Evolutionary conservation across 2,888 invertebrate genomes (phyloP).

Genomic region (Cryptocheilus praepositus): DNA sequence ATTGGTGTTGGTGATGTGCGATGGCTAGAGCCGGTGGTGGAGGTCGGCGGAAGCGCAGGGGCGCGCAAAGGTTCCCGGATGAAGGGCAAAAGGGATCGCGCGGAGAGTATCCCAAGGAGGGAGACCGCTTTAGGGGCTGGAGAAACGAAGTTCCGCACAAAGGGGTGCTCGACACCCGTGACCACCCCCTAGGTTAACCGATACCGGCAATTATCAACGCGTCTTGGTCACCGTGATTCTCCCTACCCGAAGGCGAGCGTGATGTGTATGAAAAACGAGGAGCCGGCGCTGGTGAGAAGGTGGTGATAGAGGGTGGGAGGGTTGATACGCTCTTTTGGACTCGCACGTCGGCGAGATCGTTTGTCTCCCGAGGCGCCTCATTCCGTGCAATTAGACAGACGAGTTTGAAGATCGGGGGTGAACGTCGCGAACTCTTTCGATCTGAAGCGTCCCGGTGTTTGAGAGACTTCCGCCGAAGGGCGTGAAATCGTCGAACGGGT

Average conservation of each 20-base stretch:
- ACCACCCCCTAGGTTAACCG: conserved; percentile 71
- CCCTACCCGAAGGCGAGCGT: conserved; percentile 27
- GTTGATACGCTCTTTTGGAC: conserved; percentile 31
- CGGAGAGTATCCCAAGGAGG: conserved; percentile 46
- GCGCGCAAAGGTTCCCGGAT: conserved; percentile 69
- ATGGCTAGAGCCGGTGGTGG: conserved; percentile 54
- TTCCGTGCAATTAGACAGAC: conserved; percentile 61
- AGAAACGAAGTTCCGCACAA: conserved; percentile 42
- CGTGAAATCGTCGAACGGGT: background rate
- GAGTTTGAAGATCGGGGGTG: conserved; percentile 30
- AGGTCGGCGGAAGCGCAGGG: conserved; percentile 69
- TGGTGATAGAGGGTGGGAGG: conserved; percentile 23
- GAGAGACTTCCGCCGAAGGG: background rate
- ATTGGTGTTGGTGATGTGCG: background rate
- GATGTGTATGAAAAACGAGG: conserved; percentile 7
- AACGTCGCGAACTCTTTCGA: too few species aligned
- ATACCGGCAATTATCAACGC: conserved; percentile 75
- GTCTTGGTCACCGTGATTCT: conserved; percentile 61
- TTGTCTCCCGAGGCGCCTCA: conserved; percentile 55
- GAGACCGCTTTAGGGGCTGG: conserved; percentile 44
- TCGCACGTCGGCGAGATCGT: conserved; percentile 43
- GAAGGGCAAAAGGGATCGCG: conserved; percentile 65
- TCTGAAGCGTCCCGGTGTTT: too few species aligned
- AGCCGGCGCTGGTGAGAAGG: conserved; percentile 19
- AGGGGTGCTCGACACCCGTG: conserved; percentile 21